Evolutionary conservation across 2,113 vertebrate species (phyloP), one percentile per base, ranked within the genome.

Genomic region (Chamaetylas fuelleborni): DNA sequence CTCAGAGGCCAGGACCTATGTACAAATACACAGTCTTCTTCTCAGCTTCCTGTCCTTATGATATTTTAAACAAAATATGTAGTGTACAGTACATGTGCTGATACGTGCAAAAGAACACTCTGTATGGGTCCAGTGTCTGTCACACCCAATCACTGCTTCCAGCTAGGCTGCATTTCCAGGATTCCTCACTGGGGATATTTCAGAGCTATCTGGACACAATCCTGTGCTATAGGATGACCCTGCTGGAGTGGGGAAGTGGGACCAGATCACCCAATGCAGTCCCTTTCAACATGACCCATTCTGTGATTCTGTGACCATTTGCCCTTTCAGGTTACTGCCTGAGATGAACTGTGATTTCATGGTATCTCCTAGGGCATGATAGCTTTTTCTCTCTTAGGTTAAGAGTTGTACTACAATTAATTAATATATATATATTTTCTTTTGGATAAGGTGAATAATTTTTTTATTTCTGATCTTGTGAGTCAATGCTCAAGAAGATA

Each of bases 31-130:
- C 6, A 76, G 6, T 31, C 23, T 57, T 76, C 15, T 20, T 86
- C 58, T 71, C 66, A 64, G 33, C 14, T 71, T 85, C 53, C 22
- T 64, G 12, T 67, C 65, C 19, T 67, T n/a, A 43, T 1, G 2
- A 9, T 60, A n/a, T 43, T 69, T 92, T n/a, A 71, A 72, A 34
- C 15, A 54, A 87, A 58, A 76, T 14, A 40, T 16, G 6, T 19
- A 22, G 6, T 16, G 10, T 47, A n/a, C 19, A 53, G 28, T 40
- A 28, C 2, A 5, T 36, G 17, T 53, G 20, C 28, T 48, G n/a
- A 14, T 45, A 28, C 0, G 1, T 81, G 71, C 48, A 53, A 71
- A 79, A 19, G 42, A 43, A 18, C 19, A 36, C 7, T 2, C 0
- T 34, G 3, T 19, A 9, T 9, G 43, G 26, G 28, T 51, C 29